Evolutionary conservation across 2,888 invertebrate genomes (phyloP).

Genomic region (Drosophila kambysellisi): DNA sequence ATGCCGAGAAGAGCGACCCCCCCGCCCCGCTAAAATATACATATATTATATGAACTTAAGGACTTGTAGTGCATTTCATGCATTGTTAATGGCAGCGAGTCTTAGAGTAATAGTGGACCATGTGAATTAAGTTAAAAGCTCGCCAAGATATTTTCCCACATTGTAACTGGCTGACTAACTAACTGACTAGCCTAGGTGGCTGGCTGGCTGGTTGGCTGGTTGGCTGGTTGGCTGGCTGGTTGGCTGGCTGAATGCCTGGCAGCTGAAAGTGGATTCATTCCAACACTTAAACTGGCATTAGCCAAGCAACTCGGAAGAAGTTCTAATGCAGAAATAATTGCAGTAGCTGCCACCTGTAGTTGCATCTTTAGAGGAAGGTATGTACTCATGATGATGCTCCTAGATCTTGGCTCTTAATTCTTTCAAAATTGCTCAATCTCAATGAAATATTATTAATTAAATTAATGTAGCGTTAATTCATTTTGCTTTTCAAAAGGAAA

Average conservation of each 20-base stretch:
- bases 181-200: slow-evolving; percentile 8
- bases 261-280: slow-evolving; percentile 60
- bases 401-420: slow-evolving; percentile 34
- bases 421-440: slow-evolving; percentile 76
- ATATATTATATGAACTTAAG: slow-evolving; percentile 61
- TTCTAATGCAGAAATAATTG: slow-evolving; percentile 80
- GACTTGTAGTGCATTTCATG: slow-evolving; percentile 67
- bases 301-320: slow-evolving; percentile 58
- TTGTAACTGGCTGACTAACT: slow-evolving; percentile 29
- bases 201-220: neutral
- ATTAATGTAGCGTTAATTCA: slow-evolving; percentile 79
- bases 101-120: slow-evolving; percentile 10
- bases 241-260: slow-evolving; percentile 26
- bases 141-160: slow-evolving; percentile 64
- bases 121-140: slow-evolving; percentile 27
- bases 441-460: slow-evolving; percentile 81
- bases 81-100: slow-evolving; percentile 57
- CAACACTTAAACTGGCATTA: slow-evolving; percentile 81
- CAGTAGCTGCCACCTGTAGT: slow-evolving; percentile 67
- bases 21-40: slow-evolving; percentile 2
- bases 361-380: slow-evolving; percentile 22
- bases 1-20: slow-evolving; percentile 14
- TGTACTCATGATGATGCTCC: slow-evolving; percentile 1
- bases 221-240: neutral
- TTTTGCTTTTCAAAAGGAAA: slow-evolving; percentile 71